phyloP scores from a whole-genome alignment of 2,113 vertebrate genomes.

The Nannobrachium achirus region DNA sequence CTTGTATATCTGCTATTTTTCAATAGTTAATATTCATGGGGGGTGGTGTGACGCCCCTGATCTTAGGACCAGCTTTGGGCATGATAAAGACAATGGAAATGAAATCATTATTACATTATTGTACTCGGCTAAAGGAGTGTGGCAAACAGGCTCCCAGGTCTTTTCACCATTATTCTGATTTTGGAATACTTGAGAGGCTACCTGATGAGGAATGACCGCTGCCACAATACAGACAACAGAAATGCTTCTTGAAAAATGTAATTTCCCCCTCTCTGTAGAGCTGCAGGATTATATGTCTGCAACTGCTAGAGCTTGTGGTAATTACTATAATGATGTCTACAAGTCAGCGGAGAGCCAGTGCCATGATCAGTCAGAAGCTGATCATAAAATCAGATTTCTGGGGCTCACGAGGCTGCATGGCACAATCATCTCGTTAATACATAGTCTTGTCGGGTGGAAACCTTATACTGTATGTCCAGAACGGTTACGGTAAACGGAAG shows the following conservation, averaged over 20 bases:
- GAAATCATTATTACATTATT: slow-evolving; percentile 57
- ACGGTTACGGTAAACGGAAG: too few species aligned
- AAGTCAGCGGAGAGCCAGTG: slow-evolving; percentile 65
- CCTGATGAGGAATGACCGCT: slow-evolving; percentile 72
- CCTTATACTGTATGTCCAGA: too few species aligned
- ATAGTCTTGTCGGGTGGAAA: slow-evolving; percentile 35
- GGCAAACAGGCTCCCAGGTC: slow-evolving; percentile 48
- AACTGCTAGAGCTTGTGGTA: slow-evolving; percentile 78
- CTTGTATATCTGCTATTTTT: too few species aligned
- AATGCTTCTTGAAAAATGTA: slow-evolving; percentile 72
- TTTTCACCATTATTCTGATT: slow-evolving; percentile 73
- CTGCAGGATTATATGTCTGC: slow-evolving; percentile 73
- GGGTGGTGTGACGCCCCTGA: too few species aligned
- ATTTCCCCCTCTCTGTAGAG: slow-evolving; percentile 65
- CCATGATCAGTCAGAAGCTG: slow-evolving; percentile 64
- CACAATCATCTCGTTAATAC: slow-evolving; percentile 68
- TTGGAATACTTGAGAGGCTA: slow-evolving; percentile 67
- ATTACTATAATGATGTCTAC: slow-evolving; percentile 81
- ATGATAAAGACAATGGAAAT: slow-evolving; percentile 42
- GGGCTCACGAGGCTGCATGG: slow-evolving; percentile 60
- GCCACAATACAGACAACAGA: slow-evolving; percentile 71
- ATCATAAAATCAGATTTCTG: slow-evolving; percentile 68
- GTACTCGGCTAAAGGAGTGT: slow-evolving; percentile 40
- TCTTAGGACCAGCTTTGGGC: slow-evolving; percentile 14
- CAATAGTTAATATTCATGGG: too few species aligned